Base-by-base conservation (phyloP, 2,113 vertebrate genomes). In the Corythornis cristatus region DNA sequence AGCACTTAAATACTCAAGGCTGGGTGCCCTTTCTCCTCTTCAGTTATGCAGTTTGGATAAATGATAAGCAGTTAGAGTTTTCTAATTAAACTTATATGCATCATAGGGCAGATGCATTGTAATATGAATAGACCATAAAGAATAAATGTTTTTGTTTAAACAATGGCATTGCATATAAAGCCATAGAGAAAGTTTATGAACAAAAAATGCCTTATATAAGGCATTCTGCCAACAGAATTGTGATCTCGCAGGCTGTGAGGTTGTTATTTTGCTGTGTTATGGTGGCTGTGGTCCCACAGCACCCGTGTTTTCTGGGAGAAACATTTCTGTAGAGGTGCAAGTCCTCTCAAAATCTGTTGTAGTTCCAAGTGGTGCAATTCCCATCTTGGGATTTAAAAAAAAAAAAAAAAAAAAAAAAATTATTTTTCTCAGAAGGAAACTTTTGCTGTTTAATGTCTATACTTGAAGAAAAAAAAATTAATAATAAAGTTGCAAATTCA, bases 21-120 rank as follows among this genome's bases (percentile, higher is more conserved):
- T 92, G 89, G 60, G 26, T 95, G 86, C 89, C 56, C 83, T 93
- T 96, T 83, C 70, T 96, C 70, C 76, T 95, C 83, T 91, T 91
- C 90, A 95, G 18, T 96, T 93, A 87, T 3, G 2, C 89, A 88
- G 64, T 94, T 94, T 68, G 56, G 62, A 90, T 93, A 93, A 97
- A 94, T 93, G 83, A 88, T 85, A 96, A 95, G 88, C 89, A 96
- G 89, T 91, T 96, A 87, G 0, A 93, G 67, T 95, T 96, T 96
- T 97, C 83, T 96, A 94, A 97, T 97, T 96, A 96, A 97, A 97
- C 93, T 93, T 97, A 79, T 4, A 94, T 1, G 40, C 94, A 83
- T 96, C 94, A 66, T 96, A 96, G 94, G 94, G 79, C 33, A 57
- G 57, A 77, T 90, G 77, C 83, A 90, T 92, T 92, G 86, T 89